phyloP scores from a whole-genome alignment of 2,113 vertebrate genomes.

The Psittacula cyanocephala region DNA sequence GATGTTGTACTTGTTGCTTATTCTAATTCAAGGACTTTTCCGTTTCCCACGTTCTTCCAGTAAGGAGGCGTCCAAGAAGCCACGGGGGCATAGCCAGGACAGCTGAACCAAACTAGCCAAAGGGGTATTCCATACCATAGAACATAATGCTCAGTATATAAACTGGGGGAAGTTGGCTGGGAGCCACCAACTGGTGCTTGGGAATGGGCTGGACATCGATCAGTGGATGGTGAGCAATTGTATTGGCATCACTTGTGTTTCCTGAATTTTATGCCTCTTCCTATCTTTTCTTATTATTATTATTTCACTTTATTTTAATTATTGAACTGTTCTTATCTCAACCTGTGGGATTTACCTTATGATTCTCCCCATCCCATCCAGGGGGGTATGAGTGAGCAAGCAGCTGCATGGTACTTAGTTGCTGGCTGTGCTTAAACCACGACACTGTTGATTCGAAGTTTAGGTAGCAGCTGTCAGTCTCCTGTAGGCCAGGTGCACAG shows the following conservation, averaged over 20 bases:
- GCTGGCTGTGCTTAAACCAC: background rate
- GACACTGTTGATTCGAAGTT: background rate
- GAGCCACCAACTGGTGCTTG: background rate
- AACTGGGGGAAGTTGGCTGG: background rate
- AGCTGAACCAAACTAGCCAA: background rate
- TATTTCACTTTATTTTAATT: background rate
- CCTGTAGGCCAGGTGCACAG: rapidly evolving
- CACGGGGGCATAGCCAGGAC: background rate
- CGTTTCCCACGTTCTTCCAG: background rate
- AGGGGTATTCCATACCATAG: background rate
- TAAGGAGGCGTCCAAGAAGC: background rate
- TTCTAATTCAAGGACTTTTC: background rate
- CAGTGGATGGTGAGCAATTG: background rate
- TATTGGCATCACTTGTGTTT: background rate
- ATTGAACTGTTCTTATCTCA: background rate
- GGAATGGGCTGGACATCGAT: background rate
- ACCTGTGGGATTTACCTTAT: background rate
- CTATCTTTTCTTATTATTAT: background rate
- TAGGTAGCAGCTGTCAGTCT: background rate
- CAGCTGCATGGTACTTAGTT: background rate
- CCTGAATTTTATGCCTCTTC: background rate
- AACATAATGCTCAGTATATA: background rate
- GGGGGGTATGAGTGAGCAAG: background rate
- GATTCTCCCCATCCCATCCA: background rate
- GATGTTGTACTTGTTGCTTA: background rate